These are phyloP conservation scores for Petrocephalus schoutedeni DNA, from an alignment of 2,797 vertebrate genomes.

Conservation along the genomic window DNA sequence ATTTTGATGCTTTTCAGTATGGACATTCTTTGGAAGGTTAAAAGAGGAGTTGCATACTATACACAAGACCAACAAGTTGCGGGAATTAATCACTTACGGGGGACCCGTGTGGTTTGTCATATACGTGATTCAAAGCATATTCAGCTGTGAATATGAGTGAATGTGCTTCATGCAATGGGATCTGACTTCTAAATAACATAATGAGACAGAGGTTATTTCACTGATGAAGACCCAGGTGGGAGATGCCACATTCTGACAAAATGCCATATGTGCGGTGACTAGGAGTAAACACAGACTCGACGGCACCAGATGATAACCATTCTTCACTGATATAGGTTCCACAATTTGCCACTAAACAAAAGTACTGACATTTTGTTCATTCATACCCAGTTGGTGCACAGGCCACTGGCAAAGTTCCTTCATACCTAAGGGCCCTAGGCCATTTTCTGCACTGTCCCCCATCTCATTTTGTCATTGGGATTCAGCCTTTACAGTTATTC, in stretches of 20 bases:
- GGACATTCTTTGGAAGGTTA: background rate
- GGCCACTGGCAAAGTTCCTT: background rate
- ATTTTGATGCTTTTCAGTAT: background rate
- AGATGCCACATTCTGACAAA: background rate
- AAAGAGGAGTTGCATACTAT: background rate
- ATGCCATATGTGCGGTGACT: background rate
- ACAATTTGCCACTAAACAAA: background rate
- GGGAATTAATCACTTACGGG: background rate
- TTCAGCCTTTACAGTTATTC: background rate
- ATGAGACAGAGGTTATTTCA: background rate
- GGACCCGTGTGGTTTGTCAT: background rate
- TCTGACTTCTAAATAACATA: background rate
- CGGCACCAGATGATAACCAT: background rate
- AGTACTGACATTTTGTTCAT: background rate
- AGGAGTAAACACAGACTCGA: background rate
- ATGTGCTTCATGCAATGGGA: background rate
- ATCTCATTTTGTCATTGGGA: background rate
- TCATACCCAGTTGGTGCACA: background rate
- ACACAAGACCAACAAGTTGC: background rate
- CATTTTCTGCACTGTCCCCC: background rate
- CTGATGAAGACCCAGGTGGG: background rate
- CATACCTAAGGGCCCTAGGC: background rate
- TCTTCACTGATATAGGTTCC: background rate
- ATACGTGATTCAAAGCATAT: background rate
- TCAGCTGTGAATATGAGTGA: background rate